Percentiles rank a stretch among this genome's conserved stretches.
Evolutionary conservation across 2,113 vertebrate genomes (phyloP).

Genomic region (Entomyzon cyanotis): DNA sequence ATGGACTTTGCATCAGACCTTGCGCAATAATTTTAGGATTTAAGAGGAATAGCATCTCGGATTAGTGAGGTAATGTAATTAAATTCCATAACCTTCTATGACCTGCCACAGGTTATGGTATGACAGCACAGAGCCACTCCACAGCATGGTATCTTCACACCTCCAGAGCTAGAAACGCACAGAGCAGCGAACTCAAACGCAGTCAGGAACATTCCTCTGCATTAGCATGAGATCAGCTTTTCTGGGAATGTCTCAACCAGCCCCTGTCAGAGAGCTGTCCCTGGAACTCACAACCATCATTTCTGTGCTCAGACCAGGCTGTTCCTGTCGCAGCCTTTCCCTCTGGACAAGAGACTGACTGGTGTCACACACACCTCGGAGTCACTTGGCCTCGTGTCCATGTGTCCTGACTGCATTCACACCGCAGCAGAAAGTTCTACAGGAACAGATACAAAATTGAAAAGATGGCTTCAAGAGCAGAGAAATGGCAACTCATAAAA

Average conservation of each 20-base stretch:
- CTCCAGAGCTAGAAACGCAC: not conserved
- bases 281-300: accelerated
- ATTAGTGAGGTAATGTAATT: not conserved
- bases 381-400: not conserved
- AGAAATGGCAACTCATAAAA: not conserved
- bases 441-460: not conserved
- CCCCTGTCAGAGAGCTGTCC: not conserved
- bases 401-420: not conserved
- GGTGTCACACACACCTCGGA: not conserved
- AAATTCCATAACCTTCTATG: not conserved
- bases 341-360: not conserved
- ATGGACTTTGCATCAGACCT: not conserved
- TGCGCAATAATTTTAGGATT: not conserved
- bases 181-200: not conserved
- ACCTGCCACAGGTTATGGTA: not conserved
- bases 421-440: not conserved
- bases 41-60: not conserved
- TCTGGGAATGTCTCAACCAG: not conserved
- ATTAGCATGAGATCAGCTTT: not conserved
- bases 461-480: not conserved
- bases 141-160: not conserved
- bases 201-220: not conserved
- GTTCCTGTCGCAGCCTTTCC: not conserved
- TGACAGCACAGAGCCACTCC: not conserved
- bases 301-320: not conserved